phyloP scores from a whole-genome alignment of 2,797 vertebrate genomes.

The Mormyrus proboscirostris region DNA sequence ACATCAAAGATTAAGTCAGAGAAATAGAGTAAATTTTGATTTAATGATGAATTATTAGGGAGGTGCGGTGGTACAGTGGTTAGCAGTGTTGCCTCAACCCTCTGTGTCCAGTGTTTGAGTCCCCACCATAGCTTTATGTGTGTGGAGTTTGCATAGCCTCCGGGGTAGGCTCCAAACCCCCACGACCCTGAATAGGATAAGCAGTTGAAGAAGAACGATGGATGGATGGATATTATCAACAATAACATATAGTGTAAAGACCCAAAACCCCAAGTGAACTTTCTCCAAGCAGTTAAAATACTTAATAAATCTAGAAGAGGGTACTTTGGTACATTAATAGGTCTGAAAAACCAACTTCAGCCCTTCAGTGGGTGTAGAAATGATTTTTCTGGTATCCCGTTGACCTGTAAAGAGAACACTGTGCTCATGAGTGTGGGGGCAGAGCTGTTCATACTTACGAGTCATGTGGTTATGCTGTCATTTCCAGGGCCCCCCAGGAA shows the following conservation, averaged over 20 bases:
- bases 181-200: not conserved
- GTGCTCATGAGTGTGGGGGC: not conserved
- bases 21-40: not conserved
- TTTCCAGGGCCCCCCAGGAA: not conserved
- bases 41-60: not conserved
- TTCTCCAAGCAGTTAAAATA: not conserved
- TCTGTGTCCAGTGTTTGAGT: not conserved
- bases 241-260: not conserved
- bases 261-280: not conserved
- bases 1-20: not conserved
- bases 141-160: not conserved
- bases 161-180: not conserved
- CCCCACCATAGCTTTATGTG: not conserved
- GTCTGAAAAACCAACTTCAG: not conserved
- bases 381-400: not conserved
- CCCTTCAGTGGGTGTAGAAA: not conserved
- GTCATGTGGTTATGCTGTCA: not conserved
- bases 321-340: not conserved
- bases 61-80: not conserved
- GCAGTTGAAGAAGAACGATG: not conserved
- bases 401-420: not conserved
- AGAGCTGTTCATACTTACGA: not conserved
- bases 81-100: not conserved
- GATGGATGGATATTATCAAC: not conserved
- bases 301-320: not conserved